Conservation (phyloP, 2,888 invertebrate genomes). For the Leptogaster cylindrica region DNA sequence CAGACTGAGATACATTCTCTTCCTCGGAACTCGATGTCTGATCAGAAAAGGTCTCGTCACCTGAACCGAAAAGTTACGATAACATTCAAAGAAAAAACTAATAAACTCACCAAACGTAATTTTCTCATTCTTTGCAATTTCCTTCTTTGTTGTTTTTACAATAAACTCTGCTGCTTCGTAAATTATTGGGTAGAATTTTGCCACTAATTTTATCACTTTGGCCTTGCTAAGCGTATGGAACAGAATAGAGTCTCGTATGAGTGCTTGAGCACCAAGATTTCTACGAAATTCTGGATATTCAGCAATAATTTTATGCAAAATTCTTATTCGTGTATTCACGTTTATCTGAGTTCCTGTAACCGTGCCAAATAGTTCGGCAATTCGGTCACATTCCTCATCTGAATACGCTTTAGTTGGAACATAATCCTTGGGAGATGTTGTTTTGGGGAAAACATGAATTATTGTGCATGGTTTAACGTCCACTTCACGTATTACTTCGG, state of each 20-base stretch:
- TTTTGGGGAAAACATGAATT: constrained; percentile 64
- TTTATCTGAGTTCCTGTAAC: constrained; percentile 60
- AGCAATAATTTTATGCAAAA: constrained; percentile 68
- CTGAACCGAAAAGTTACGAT: constrained; percentile 46
- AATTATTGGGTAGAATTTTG: constrained; percentile 71
- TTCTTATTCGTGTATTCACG: constrained; percentile 64
- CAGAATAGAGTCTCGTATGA: constrained; percentile 75
- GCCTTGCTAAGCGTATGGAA: constrained; percentile 71
- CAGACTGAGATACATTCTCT: constrained; percentile 55
- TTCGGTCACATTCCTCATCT: constrained; percentile 41
- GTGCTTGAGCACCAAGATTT: constrained; percentile 73
- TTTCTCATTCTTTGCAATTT: constrained; percentile 55
- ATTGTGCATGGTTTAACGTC: constrained; percentile 66
- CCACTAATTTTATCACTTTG: constrained; percentile 69
- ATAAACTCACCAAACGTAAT: constrained; percentile 31
- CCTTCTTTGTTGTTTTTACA: constrained; percentile 59
- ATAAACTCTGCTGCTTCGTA: constrained; percentile 68
- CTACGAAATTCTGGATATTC: constrained; percentile 72
- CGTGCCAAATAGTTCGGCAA: constrained; percentile 52
- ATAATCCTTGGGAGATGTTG: constrained; percentile 53
- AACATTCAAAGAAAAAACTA: background rate
- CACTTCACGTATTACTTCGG: constrained; percentile 64
- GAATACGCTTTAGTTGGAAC: constrained; percentile 48
- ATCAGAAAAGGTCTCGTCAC: constrained; percentile 58
- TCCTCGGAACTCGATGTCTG: constrained; percentile 60